Percentiles rank a stretch among this genome's conserved stretches.
Conservation (phyloP, 1,140 invertebrate species). For the Anastrepha obliqua region DNA sequence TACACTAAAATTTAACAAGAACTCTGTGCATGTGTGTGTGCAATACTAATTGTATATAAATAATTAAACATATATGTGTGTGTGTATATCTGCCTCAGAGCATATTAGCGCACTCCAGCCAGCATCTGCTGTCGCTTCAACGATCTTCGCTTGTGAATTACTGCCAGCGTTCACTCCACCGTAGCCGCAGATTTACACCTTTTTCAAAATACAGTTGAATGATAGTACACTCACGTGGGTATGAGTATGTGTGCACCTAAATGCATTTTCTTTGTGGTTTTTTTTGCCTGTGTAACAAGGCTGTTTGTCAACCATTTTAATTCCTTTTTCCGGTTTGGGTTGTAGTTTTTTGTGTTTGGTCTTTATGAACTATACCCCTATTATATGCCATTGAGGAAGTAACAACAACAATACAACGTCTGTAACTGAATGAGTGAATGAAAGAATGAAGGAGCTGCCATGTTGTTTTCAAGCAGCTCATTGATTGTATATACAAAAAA, state of each 20-base stretch:
- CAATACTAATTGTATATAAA: too few species aligned
- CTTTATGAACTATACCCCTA: neutral
- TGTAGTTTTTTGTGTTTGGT: neutral
- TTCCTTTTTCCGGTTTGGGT: constrained; percentile 42
- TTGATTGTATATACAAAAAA: constrained; percentile 13
- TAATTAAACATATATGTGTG: neutral
- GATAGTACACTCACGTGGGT: neutral
- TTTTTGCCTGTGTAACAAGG: neutral
- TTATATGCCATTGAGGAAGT: constrained; percentile 14
- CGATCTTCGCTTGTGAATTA: neutral
- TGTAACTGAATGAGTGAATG: neutral
- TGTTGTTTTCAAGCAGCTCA: constrained; percentile 44
- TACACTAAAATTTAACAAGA: too few species aligned
- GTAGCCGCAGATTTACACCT: constrained; percentile 42
- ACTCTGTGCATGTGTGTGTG: neutral
- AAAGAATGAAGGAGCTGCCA: constrained; percentile 29
- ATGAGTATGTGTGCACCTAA: neutral
- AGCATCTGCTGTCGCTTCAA: neutral
- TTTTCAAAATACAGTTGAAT: constrained; percentile 42
- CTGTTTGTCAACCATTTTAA: constrained; percentile 48
- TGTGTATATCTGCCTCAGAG: neutral
- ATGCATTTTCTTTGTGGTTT: neutral
- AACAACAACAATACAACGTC: neutral
- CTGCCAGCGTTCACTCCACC: neutral
- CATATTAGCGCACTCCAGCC: neutral